Evolutionary conservation across 2,797 vertebrate genomes (phyloP), one percentile per base, ranked within the genome.

Genomic region (Lagodon rhomboides): DNA sequence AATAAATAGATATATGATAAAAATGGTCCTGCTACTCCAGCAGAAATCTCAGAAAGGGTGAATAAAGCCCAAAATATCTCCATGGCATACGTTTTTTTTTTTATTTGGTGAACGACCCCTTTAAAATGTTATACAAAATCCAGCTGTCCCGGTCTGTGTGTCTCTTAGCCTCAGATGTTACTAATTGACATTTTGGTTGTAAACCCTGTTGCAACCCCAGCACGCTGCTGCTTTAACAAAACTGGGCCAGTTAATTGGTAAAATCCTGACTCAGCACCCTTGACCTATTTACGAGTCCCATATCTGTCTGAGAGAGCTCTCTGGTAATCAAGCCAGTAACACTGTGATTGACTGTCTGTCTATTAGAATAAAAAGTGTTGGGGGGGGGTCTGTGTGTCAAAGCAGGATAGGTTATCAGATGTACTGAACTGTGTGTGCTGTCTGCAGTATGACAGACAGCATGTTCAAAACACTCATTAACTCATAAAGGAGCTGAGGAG

Each of bases 391-490:
- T 22, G 3, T 38, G 18, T 83, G 73, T 71, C 17, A 67, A 44
- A 73, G 64, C 73, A 27, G 70, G 60, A 70, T 18, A 67, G 44
- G 58, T 83, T 82, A 77, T 85, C 70, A 84, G 18, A 78, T 82
- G 23, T 27, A 12, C 65, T 73, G 85, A 61, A 76, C 69, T 59
- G 58, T 64, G 53, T 82, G 62, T 64, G 68, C 70, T n/a, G 38
- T 66, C 67, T 70, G 43, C 23, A 46, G 41, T 75, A 6, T 68
- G 38, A 53, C 41, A 54, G 67, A 56, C 65, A 18, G 53, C 71
- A 34, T 9, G 51, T 49, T 63, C 47, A 59, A 64, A 88, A 54
- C 63, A 91, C 73, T 91, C 68, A 85, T 88, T 93, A 77, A 91
- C 87, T 75, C 61, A 59, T 43, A n/a, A 67, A 30, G 46, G 25